A percentile compares a stretch with the other conserved stretches of the same genome.
Evolutionary conservation across 2,797 vertebrate species (phyloP).

Genomic region (Coregonus sp.): DNA sequence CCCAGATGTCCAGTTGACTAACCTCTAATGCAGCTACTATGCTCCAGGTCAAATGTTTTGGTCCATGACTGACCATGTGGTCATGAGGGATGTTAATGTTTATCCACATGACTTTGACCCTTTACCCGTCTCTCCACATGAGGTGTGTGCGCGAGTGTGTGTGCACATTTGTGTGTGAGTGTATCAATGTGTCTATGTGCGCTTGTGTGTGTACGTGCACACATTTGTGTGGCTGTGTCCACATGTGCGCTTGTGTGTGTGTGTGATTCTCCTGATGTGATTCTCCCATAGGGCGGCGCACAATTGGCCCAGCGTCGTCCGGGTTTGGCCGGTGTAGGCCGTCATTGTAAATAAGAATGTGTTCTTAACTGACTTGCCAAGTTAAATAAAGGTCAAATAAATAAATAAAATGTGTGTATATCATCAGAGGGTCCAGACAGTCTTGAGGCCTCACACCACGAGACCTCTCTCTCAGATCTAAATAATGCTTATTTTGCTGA

Average conservation of each 20-base stretch:
- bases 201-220: not conserved
- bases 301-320: too few relatives aligned
- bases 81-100: not conserved
- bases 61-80: conserved; percentile 5
- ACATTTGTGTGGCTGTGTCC: not conserved
- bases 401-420: not conserved
- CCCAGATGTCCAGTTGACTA: not conserved
- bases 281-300: too few relatives aligned
- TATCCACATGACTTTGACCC: not conserved
- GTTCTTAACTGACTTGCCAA: too few relatives aligned
- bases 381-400: too few relatives aligned
- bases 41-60: not conserved
- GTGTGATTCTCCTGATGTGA: too few relatives aligned
- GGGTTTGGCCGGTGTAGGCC: too few relatives aligned
- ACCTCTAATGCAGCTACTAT: not conserved
- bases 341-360: too few relatives aligned
- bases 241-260: not conserved
- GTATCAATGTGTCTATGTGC: not conserved
- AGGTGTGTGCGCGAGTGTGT: not conserved
- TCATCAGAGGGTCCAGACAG: conserved; percentile 6
- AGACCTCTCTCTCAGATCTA: not conserved
- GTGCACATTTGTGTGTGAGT: not conserved
- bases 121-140: not conserved
- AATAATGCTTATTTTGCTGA: not conserved
- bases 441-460: conserved; percentile 15